These are phyloP conservation scores for Meiosimyza decipiens DNA, from an alignment of 2,888 invertebrate genomes.

Conservation along the genomic window DNA sequence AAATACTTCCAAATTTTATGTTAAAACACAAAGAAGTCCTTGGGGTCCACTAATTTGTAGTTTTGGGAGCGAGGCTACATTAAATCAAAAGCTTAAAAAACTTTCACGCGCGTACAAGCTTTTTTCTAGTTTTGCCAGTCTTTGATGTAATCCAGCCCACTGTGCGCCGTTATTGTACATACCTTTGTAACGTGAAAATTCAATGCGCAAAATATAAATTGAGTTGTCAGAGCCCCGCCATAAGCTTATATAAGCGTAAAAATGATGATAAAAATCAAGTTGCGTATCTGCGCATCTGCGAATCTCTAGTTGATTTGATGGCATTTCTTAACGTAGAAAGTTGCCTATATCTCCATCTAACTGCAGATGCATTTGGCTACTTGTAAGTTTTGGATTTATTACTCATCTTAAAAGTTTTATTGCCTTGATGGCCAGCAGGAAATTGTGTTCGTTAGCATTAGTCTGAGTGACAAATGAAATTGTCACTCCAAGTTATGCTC, in stretches of 20 bases:
- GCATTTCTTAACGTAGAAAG: conserved; percentile 24
- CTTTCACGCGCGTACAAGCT: too few relatives aligned
- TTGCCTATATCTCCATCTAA: neutral
- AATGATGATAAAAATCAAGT: conserved; percentile 15
- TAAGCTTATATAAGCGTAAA: conserved; percentile 30
- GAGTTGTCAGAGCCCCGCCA: conserved; percentile 28
- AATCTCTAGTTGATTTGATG: conserved; percentile 7
- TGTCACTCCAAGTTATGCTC: conserved; percentile 22
- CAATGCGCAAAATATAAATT: conserved; percentile 17
- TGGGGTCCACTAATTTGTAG: too few relatives aligned
- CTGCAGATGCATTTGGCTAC: neutral
- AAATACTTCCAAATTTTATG: too few relatives aligned
- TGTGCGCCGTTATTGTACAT: neutral
- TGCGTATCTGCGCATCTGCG: neutral
- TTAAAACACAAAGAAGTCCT: too few relatives aligned
- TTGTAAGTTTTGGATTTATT: neutral
- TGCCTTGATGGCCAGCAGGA: conserved; percentile 15
- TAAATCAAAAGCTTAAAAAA: too few relatives aligned
- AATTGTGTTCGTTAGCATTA: conserved; percentile 10
- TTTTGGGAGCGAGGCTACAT: too few relatives aligned
- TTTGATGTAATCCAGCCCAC: too few relatives aligned
- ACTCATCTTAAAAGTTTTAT: neutral
- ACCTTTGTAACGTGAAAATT: too few relatives aligned
- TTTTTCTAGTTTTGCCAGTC: too few relatives aligned
- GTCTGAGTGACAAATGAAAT: conserved; percentile 33